Conservation (phyloP, 2,888 invertebrate species). For the Lycia hirtaria region DNA sequence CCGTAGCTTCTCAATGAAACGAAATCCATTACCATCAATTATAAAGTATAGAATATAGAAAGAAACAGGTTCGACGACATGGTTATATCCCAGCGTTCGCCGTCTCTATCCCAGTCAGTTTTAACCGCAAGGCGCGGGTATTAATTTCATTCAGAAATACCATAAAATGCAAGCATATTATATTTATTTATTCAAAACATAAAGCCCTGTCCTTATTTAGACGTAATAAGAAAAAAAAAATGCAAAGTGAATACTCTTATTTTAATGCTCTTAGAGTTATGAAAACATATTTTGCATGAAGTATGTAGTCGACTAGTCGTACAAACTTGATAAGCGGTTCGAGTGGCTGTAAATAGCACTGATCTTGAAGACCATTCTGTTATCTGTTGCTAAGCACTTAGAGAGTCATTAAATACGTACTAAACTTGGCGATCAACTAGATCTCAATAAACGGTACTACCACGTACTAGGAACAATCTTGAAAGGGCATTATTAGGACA, state of each 20-base stretch:
- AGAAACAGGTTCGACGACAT: neutral
- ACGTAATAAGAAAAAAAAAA: too few relatives aligned
- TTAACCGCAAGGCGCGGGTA: slow-evolving; percentile 2
- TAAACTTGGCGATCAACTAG: neutral
- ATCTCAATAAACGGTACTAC: neutral
- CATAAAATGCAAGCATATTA: neutral
- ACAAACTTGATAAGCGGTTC: neutral
- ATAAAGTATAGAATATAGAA: neutral
- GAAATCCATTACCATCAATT: neutral
- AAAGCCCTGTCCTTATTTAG: too few relatives aligned
- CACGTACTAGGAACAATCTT: neutral
- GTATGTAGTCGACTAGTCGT: neutral
- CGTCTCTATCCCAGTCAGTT: neutral
- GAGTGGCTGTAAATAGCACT: neutral
- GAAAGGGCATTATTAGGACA: neutral
- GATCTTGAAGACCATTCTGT: neutral
- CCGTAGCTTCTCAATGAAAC: too few relatives aligned
- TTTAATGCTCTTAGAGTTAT: too few relatives aligned
- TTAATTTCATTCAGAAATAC: neutral
- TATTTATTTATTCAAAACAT: too few relatives aligned
- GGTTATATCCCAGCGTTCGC: neutral
- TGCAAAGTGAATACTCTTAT: neutral
- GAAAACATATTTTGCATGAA: neutral
- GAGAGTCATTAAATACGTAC: neutral
- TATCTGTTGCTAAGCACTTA: neutral